Conservation (phyloP, 35 echinoderm and acorn worm genomes). For the Lytechinus variegatus region DNA sequence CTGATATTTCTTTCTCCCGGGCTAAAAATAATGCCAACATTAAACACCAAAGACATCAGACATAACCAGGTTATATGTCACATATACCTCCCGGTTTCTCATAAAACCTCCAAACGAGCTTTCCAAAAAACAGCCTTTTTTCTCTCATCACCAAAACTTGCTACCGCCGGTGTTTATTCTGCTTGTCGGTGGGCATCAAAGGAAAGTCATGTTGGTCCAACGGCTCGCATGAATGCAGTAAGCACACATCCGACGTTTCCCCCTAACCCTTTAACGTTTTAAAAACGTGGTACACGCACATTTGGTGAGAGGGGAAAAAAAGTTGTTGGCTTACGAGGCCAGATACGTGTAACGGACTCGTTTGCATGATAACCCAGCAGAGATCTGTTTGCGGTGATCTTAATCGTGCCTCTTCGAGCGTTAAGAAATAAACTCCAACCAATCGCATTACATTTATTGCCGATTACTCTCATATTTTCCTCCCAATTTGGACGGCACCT, state of each 20-base stretch:
- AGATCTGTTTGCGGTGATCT: neutral
- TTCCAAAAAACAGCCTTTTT: neutral
- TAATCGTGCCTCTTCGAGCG: neutral
- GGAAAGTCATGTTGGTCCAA: neutral
- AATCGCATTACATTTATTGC: constrained; percentile 34
- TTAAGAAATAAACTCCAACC: constrained; percentile 29
- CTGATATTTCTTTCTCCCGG: neutral
- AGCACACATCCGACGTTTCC: constrained; percentile 9
- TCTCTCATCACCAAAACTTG: neutral
- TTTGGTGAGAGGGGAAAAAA: neutral
- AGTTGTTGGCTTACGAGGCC: neutral
- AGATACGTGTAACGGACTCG: constrained; percentile 1
- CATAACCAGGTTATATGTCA: neutral
- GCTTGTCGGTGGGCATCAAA: constrained; percentile 6
- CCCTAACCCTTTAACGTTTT: neutral
- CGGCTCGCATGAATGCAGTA: constrained; percentile 16
- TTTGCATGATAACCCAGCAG: neutral
- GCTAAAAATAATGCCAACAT: constrained; percentile 4
- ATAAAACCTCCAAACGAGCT: neutral
- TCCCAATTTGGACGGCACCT: neutral
- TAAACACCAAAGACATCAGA: neutral
- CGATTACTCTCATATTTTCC: constrained; percentile 42
- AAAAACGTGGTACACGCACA: neutral
- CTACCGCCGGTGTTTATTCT: constrained; percentile 32
- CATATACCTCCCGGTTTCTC: neutral